phyloP scores from a whole-genome alignment of 1,140 invertebrate species.

The Steinernema feltiae region DNA sequence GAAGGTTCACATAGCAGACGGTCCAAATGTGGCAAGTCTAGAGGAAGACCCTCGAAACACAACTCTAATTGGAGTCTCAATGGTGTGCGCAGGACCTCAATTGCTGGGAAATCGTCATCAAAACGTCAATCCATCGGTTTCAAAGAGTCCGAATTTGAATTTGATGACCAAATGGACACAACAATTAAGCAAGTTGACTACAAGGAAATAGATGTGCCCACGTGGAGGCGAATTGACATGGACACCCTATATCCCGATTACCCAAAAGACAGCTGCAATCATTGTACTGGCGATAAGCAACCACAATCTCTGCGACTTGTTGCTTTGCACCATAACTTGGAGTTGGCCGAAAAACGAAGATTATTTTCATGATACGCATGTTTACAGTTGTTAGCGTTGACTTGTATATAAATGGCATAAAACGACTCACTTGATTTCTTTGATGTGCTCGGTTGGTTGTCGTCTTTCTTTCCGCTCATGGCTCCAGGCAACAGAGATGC shows the following conservation, averaged over 20 bases:
- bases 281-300: background rate
- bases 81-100: background rate
- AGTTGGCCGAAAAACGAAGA: background rate
- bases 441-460: too few relatives aligned
- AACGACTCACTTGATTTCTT: background rate
- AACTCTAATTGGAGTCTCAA: background rate
- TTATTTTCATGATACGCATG: background rate
- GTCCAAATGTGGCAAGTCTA: background rate
- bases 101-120: background rate
- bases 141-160: background rate
- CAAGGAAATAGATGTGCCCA: background rate
- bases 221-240: background rate
- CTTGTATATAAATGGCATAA: background rate
- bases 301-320: background rate
- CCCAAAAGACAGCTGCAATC: background rate
- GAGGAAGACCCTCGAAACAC: background rate
- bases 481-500: too few relatives aligned
- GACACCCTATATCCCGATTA: background rate
- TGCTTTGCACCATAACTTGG: background rate
- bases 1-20: background rate
- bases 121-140: background rate
- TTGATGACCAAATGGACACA: background rate
- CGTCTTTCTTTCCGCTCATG: background rate
- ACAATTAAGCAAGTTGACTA: constrained; percentile 9
- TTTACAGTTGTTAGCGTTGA: background rate